A percentile compares a stretch with the other conserved stretches of the same genome.
These are phyloP conservation scores for Anas platyrhynchos DNA, from an alignment of 2,113 vertebrate genomes.

Conservation along the genomic window DNA sequence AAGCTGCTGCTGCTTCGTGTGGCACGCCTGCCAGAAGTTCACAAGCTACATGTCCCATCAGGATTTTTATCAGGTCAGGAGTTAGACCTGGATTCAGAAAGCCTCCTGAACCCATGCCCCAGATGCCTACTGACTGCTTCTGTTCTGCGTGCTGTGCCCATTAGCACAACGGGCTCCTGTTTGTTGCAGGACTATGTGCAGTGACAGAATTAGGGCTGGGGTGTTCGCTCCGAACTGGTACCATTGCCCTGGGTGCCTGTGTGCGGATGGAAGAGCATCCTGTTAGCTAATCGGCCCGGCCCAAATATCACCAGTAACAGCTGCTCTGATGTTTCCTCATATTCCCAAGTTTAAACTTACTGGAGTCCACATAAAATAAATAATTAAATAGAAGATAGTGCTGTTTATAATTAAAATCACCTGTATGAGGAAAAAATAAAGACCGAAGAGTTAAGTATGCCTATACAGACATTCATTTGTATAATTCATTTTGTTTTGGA, in stretches of 20 bases:
- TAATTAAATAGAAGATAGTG: not conserved
- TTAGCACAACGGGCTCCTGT: not conserved
- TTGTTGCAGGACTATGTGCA: fast-evolving
- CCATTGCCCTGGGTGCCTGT: not conserved
- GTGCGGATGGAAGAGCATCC: not conserved
- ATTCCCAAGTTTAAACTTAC: not conserved
- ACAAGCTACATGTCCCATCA: not conserved
- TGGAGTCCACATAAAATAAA: not conserved
- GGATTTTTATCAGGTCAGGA: no score
- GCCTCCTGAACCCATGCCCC: fast-evolving
- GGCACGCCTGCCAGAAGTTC: fast-evolving
- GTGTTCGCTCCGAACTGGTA: not conserved
- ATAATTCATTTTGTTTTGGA: not conserved
- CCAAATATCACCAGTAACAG: fast-evolving
- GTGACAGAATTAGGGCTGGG: not conserved
- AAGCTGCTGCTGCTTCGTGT: not conserved
- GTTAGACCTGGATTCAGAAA: not conserved
- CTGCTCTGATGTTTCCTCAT: not conserved
- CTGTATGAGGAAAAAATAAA: not conserved
- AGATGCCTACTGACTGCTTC: not conserved
- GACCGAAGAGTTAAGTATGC: not conserved
- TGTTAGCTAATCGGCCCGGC: not conserved
- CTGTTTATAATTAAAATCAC: not conserved
- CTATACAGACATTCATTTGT: not conserved
- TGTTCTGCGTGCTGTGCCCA: not conserved